Evolutionary conservation across 2,888 invertebrate species (phyloP).

Genomic region (Netelia virgata): DNA sequence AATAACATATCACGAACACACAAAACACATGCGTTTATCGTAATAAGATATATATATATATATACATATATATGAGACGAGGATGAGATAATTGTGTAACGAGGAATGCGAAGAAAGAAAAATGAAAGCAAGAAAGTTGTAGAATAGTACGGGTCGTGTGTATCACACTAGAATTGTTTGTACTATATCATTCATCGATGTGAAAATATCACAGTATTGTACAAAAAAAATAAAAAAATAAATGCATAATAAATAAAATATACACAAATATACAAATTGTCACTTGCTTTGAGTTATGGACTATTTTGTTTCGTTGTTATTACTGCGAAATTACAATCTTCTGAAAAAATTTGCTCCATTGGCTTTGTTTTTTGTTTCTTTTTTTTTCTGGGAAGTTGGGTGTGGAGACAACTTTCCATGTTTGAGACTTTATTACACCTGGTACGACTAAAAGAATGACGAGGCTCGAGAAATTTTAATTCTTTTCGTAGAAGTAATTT

Average conservation of each 20-base stretch:
- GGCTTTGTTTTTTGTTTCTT: no score
- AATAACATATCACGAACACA: slow-evolving; percentile 48
- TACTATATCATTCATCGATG: slow-evolving; percentile 73
- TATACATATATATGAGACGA: slow-evolving; percentile 49
- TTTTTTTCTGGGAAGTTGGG: no score
- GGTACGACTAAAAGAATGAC: no score
- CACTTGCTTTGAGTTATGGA: neutral
- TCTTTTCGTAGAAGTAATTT: neutral
- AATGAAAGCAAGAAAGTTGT: slow-evolving; percentile 54
- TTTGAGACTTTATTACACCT: no score
- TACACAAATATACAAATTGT: slow-evolving; percentile 41
- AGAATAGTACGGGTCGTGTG: slow-evolving; percentile 70
- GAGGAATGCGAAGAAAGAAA: slow-evolving; percentile 47
- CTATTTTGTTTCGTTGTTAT: neutral
- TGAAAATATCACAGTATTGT: slow-evolving; percentile 75
- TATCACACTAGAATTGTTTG: slow-evolving; percentile 70
- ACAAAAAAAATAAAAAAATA: slow-evolving; percentile 71
- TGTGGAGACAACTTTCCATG: no score
- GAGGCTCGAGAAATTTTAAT: no score
- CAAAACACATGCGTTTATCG: slow-evolving; percentile 36
- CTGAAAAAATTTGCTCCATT: no score
- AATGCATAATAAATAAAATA: slow-evolving; percentile 55
- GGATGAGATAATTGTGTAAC: slow-evolving; percentile 55
- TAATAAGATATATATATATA: slow-evolving; percentile 26
- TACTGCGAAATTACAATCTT: neutral